These are phyloP conservation scores for Peromyscus californicus DNA, from an alignment of 2,113 vertebrate genomes.

Conservation along the genomic window DNA sequence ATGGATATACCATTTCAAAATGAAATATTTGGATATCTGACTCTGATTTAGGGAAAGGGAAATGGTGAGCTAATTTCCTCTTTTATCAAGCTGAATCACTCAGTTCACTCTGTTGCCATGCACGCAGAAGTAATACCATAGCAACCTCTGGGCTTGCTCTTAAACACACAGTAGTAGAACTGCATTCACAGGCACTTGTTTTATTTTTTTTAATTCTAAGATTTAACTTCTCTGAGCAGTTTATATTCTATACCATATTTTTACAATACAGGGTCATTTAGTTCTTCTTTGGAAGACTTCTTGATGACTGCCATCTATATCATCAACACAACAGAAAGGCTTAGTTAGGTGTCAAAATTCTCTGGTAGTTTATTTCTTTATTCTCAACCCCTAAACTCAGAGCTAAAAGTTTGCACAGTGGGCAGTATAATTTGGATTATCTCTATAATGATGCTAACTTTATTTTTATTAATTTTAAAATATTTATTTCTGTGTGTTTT, in stretches of 20 bases:
- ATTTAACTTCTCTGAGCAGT: slow-evolving; percentile 52
- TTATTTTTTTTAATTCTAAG: not conserved
- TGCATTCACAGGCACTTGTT: slow-evolving; percentile 10
- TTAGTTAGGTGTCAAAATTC: slow-evolving; percentile 3
- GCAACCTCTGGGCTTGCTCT: slow-evolving; percentile 75
- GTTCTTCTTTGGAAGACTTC: slow-evolving; percentile 22
- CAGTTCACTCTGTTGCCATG: slow-evolving; percentile 75
- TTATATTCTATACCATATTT: slow-evolving; percentile 37
- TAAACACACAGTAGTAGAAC: slow-evolving; percentile 67
- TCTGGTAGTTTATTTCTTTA: not conserved
- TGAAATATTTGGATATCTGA: slow-evolving; percentile 77
- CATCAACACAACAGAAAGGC: not conserved
- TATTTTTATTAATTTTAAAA: not conserved
- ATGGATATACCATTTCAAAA: slow-evolving; percentile 76
- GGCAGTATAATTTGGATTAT: not conserved
- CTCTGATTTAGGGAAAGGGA: slow-evolving; percentile 80
- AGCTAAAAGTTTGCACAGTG: slow-evolving; percentile 21
- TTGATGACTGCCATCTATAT: not conserved
- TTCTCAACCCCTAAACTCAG: slow-evolving; percentile 13
- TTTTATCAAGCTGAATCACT: slow-evolving; percentile 81
- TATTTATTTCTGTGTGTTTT: not conserved
- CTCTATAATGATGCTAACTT: not conserved
- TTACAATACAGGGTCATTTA: slow-evolving; percentile 11
- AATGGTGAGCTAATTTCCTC: slow-evolving; percentile 84
- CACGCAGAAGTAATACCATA: slow-evolving; percentile 73